A percentile compares a stretch with the other conserved stretches of the same genome.
These are phyloP conservation scores for Epizoanthus stellaris DNA, from an alignment of 92 coral and sea anemone genomes.

Conservation along the genomic window DNA sequence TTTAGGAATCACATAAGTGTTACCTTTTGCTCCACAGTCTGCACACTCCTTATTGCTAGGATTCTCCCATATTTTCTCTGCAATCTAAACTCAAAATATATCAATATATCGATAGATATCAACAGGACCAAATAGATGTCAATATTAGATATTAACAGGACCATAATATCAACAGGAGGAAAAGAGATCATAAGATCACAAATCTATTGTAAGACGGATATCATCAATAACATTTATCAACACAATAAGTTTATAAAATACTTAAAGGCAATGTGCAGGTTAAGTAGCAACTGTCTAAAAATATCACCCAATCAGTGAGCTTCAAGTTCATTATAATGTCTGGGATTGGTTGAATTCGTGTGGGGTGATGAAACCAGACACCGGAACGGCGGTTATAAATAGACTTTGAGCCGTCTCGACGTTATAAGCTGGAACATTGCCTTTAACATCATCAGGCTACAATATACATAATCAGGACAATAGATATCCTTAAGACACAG, in stretches of 20 bases:
- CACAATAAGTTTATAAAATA: neutral
- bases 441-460: neutral
- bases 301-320: too few species aligned
- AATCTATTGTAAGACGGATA: neutral
- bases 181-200: neutral
- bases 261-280: too few species aligned
- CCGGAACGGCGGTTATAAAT: too few species aligned
- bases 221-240: neutral
- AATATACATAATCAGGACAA: neutral
- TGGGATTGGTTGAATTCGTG: too few species aligned
- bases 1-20: too few species aligned
- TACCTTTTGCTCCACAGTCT: constrained; percentile 95
- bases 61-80: constrained; percentile 79
- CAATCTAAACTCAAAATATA: constrained; percentile 53
- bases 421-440: too few species aligned
- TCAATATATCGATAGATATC: neutral
- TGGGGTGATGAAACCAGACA: too few species aligned
- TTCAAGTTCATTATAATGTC: too few species aligned
- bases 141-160: neutral
- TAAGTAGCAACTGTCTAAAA: too few species aligned
- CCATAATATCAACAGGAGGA: too few species aligned
- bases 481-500: neutral
- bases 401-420: too few species aligned
- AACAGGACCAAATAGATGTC: neutral
- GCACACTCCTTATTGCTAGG: constrained; percentile 89